phyloP scores from a whole-genome alignment of 1,140 invertebrate genomes.

The Bilobella aurantiaca region DNA sequence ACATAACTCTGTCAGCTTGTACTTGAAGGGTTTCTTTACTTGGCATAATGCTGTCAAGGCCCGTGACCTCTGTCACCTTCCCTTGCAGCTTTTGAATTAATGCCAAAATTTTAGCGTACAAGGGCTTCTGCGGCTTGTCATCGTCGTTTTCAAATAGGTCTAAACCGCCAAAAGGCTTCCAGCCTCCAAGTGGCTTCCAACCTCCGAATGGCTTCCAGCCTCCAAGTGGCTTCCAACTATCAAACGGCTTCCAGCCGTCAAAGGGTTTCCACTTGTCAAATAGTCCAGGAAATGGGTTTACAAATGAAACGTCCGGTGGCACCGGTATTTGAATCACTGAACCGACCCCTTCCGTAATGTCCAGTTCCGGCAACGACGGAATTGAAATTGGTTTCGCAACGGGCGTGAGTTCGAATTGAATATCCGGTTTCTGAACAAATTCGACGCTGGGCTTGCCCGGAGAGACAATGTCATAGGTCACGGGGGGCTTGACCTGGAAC shows the following conservation, averaged over 20 bases:
- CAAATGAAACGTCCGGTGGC: background rate
- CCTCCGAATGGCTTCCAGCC: no score
- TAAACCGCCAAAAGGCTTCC: no score
- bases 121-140: background rate
- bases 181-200: no score
- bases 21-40: background rate
- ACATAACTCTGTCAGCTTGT: background rate
- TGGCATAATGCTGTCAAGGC: background rate
- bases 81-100: background rate
- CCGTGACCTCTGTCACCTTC: background rate
- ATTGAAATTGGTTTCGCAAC: background rate
- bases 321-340: background rate
- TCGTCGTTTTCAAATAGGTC: background rate
- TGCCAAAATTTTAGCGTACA: background rate
- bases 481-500: background rate
- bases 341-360: background rate
- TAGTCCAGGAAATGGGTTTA: background rate
- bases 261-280: background rate
- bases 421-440: constrained; percentile 2
- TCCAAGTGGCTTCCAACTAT: background rate
- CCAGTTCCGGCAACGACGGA: background rate
- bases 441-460: background rate
- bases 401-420: background rate
- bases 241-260: background rate
- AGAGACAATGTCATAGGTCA: background rate